Conservation (phyloP, 2,888 invertebrate species). For the Calameuta filiformis region DNA sequence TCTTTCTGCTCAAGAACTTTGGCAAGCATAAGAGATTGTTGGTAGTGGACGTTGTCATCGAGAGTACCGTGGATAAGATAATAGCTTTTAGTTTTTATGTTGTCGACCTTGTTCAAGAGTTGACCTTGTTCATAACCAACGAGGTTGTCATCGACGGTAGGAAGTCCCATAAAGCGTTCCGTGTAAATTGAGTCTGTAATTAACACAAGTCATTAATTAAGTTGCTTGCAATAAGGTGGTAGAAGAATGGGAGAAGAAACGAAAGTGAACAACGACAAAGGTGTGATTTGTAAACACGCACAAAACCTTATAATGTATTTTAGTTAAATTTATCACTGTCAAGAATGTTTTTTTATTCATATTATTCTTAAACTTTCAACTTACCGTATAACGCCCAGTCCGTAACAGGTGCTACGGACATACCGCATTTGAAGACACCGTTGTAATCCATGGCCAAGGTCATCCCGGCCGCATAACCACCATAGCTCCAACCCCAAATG, state of each 20-base stretch:
- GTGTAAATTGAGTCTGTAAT: constrained; percentile 94
- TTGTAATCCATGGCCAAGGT: constrained; percentile 82
- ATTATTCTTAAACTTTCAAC: constrained; percentile 21
- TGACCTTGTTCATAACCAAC: constrained; percentile 81
- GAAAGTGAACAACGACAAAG: too few relatives aligned
- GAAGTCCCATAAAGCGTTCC: constrained; percentile 95
- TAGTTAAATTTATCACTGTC: too few relatives aligned
- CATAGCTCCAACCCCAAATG: constrained; percentile 99
- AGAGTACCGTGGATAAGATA: constrained; percentile 94
- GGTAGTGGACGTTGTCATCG: constrained; percentile 97
- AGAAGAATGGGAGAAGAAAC: too few relatives aligned
- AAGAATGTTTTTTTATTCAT: too few relatives aligned
- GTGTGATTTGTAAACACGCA: too few relatives aligned
- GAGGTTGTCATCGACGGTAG: constrained; percentile 76
- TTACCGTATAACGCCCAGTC: constrained; percentile 96
- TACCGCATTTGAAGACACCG: constrained; percentile 89
- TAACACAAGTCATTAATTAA: constrained; percentile 22
- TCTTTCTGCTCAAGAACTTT: constrained; percentile 86
- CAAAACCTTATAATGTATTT: too few relatives aligned
- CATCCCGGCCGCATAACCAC: constrained; percentile 92
- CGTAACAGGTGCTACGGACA: constrained; percentile 95
- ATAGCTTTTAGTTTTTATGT: constrained; percentile 80
- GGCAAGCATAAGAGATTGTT: constrained; percentile 93
- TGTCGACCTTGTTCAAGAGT: constrained; percentile 76
- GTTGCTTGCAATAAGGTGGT: too few relatives aligned